These are phyloP conservation scores for Coccyzus lansbergi DNA, from an alignment of 2,797 vertebrate genomes.

Conservation along the genomic window DNA sequence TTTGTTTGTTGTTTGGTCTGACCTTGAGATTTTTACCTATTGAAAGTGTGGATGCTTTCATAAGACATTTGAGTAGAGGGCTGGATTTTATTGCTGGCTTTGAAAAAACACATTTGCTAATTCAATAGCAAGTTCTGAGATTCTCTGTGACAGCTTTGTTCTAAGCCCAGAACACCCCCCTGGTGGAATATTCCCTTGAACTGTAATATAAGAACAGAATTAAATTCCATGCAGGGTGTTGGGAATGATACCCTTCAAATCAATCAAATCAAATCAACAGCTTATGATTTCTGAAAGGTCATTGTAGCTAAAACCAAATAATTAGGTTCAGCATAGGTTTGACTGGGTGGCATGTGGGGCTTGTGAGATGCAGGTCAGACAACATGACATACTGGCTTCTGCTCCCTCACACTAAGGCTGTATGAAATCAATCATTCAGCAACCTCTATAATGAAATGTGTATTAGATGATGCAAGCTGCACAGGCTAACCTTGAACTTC, in stretches of 20 bases:
- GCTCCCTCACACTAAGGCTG: neutral
- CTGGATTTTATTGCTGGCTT: slow-evolving; percentile 6
- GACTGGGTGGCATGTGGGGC: neutral
- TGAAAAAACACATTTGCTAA: neutral
- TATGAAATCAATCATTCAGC: neutral
- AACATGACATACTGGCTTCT: neutral
- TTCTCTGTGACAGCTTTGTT: slow-evolving; percentile 18
- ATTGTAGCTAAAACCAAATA: neutral
- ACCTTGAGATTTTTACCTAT: neutral
- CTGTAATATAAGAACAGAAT: slow-evolving; percentile 9
- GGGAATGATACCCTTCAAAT: neutral
- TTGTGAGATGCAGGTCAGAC: slow-evolving; percentile 6
- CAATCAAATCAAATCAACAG: slow-evolving; percentile 3
- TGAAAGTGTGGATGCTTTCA: neutral
- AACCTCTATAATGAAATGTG: neutral
- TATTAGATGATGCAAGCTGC: slow-evolving; percentile 4
- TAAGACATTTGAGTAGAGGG: neutral
- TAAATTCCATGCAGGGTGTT: slow-evolving; percentile 2
- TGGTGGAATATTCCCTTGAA: slow-evolving; percentile 26
- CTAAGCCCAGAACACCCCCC: neutral
- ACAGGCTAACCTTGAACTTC: slow-evolving; percentile 20
- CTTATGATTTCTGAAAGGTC: slow-evolving; percentile 9
- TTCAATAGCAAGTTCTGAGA: slow-evolving; percentile 1
- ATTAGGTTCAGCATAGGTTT: neutral
- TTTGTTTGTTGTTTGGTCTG: neutral